Percentiles rank a stretch among this genome's conserved stretches.
Conservation (phyloP, 2,888 invertebrate species). For the Lithophane semibrunnea region DNA sequence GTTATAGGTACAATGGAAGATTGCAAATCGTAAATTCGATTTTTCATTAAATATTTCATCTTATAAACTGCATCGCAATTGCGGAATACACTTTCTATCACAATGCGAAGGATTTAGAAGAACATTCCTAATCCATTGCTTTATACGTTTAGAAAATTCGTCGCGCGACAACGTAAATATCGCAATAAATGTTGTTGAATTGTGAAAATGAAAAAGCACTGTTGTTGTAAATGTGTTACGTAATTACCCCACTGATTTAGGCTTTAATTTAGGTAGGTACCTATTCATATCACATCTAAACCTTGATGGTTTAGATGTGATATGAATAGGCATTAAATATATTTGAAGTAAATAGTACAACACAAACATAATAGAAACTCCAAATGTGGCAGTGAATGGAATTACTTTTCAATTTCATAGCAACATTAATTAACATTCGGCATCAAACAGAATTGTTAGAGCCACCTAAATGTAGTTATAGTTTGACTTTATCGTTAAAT, state of each 20-base stretch:
- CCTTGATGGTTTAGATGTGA: not conserved
- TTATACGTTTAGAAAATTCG: too few relatives aligned
- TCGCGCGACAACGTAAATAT: not conserved
- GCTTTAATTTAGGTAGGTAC: not conserved
- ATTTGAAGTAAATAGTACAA: not conserved
- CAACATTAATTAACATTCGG: slow-evolving; percentile 54
- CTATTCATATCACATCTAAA: not conserved
- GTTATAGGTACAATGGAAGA: too few relatives aligned
- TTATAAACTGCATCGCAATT: not conserved
- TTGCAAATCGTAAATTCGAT: not conserved
- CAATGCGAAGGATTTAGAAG: not conserved
- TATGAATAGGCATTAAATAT: not conserved
- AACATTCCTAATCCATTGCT: not conserved
- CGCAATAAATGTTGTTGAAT: not conserved
- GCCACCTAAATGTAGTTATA: slow-evolving; percentile 51
- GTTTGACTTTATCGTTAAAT: slow-evolving; percentile 60
- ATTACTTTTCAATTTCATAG: slow-evolving; percentile 50
- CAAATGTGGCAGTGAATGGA: slow-evolving; percentile 34
- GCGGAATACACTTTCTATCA: not conserved
- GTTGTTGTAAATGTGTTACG: not conserved
- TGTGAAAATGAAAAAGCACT: not conserved
- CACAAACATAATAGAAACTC: slow-evolving; percentile 15
- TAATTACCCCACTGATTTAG: not conserved
- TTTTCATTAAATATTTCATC: not conserved
- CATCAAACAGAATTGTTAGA: slow-evolving; percentile 46